Base-by-base conservation (phyloP, 2,888 invertebrate species). In the Oxystoma pomonae region DNA sequence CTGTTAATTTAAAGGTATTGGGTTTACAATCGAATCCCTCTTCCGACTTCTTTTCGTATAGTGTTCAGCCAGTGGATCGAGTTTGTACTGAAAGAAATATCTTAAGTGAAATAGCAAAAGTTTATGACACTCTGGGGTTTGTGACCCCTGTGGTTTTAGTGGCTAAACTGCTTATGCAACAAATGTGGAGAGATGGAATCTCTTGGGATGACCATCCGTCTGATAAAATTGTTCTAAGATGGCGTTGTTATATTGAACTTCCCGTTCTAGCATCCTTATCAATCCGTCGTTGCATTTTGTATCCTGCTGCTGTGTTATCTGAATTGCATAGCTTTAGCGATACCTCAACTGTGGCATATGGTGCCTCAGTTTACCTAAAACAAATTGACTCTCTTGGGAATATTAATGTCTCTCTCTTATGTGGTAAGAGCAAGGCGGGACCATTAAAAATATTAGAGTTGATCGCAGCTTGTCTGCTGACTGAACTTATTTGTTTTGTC, bases 341-440 rank as follows among this genome's bases (percentile, higher is more conserved):
- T 16, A 16, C 53, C 19, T 53, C 53, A 53, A 17, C n/a, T 5
- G 3, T 3, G 3, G 53, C 53, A 17, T 53, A 53, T 19, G 53
- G 53, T 19, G 53, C 7, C n/a, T 5, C 53, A 53, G 53, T 53
- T 9, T 53, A 53, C n/a, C 3, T 53, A 5, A 5, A 16, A 16
- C 53, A 53, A 53, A 19, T n/a, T 53, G 17, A 53, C 7, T 16
- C 7, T 3, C 7, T 9, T 19, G 53, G 53, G 7, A 22, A 16
- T 16, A 20, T 20, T 55, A 16, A n/a, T 20, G 17, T 52, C 5
- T 52, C 52, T 19, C 22, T 63, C 16, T 52, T 65, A 20, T 56
- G 55, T 20, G 60, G 59, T 1, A 67, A 66, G 62, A 58, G 62
- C 18, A 58, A 61, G 16, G 64, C n/a, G 17, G 5, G 53, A 5